These are phyloP conservation scores for Marronus borbonicus DNA, from an alignment of 2,888 invertebrate species.

Conservation along the genomic window DNA sequence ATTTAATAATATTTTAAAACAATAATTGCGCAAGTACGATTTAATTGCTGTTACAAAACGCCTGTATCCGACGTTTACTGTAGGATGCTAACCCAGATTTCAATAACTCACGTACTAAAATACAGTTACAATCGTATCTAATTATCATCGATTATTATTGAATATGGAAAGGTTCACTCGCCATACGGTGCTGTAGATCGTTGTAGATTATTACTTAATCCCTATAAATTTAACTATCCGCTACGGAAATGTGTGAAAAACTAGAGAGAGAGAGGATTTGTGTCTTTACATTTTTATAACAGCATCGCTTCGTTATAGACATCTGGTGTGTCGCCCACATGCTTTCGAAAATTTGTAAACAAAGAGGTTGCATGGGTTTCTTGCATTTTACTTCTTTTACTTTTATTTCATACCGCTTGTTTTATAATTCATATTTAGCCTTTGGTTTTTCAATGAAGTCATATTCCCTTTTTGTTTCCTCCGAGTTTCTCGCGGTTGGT, in stretches of 20 bases:
- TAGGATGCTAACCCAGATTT: conserved; percentile 38
- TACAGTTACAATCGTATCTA: conserved; percentile 20
- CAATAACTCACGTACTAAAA: conserved; percentile 19
- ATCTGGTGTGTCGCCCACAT: conserved; percentile 23
- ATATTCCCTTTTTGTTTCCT: too few species aligned
- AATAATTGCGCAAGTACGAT: conserved; percentile 18
- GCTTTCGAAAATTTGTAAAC: neutral
- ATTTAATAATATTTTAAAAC: conserved; percentile 14
- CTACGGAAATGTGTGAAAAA: conserved; percentile 15
- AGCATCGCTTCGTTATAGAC: conserved; percentile 6
- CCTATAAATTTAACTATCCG: conserved; percentile 16
- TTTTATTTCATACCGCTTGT: too few species aligned
- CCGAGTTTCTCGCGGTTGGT: too few species aligned
- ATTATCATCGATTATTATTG: conserved; percentile 6
- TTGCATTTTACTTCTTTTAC: too few species aligned
- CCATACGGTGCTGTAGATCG: conserved; percentile 16
- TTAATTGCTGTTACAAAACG: conserved; percentile 22
- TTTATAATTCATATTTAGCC: too few species aligned
- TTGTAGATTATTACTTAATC: conserved; percentile 21
- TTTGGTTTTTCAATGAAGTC: too few species aligned
- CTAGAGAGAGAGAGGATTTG: neutral
- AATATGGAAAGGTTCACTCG: neutral
- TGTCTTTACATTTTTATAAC: neutral
- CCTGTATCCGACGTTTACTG: conserved; percentile 5
- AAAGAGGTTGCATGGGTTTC: too few species aligned